Conservation (phyloP, 2,888 invertebrate genomes). For the Cryptocephalus primarius region DNA sequence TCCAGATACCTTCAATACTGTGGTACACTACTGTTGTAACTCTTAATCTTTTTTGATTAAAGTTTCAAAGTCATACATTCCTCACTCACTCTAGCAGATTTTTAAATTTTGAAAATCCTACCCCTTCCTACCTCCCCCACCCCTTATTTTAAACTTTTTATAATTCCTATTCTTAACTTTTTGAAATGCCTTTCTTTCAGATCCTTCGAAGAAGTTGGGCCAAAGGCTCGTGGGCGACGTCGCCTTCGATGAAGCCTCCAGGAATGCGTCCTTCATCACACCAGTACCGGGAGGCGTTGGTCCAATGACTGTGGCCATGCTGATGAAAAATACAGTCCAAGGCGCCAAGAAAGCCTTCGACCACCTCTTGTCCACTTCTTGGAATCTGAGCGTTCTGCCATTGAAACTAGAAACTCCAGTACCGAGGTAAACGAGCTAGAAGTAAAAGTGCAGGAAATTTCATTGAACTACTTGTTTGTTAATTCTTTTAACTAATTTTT, state of each 20-base stretch:
- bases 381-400: slow-evolving; percentile 62
- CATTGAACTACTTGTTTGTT: background rate
- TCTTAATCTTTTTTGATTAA: too few relatives aligned
- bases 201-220: slow-evolving; percentile 65
- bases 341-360: slow-evolving; percentile 60
- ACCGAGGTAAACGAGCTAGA: slow-evolving; percentile 54
- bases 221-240: slow-evolving; percentile 93
- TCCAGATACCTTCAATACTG: too few relatives aligned
- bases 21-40: too few relatives aligned
- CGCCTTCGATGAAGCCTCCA: slow-evolving; percentile 66
- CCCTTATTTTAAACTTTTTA: too few relatives aligned
- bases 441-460: background rate
- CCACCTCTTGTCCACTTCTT: slow-evolving; percentile 46
- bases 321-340: slow-evolving; percentile 88
- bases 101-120: too few relatives aligned
- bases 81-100: too few relatives aligned
- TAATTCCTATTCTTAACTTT: too few relatives aligned
- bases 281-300: slow-evolving; percentile 97
- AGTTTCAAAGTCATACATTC: too few relatives aligned
- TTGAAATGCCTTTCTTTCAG: too few relatives aligned
- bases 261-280: slow-evolving; percentile 80
- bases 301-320: slow-evolving; percentile 98
- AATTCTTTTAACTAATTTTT: slow-evolving; percentile 1
- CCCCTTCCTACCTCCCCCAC: too few relatives aligned
- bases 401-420: slow-evolving; percentile 59